Conservation (phyloP, 1,140 invertebrate species). For the Venturia canescens region DNA sequence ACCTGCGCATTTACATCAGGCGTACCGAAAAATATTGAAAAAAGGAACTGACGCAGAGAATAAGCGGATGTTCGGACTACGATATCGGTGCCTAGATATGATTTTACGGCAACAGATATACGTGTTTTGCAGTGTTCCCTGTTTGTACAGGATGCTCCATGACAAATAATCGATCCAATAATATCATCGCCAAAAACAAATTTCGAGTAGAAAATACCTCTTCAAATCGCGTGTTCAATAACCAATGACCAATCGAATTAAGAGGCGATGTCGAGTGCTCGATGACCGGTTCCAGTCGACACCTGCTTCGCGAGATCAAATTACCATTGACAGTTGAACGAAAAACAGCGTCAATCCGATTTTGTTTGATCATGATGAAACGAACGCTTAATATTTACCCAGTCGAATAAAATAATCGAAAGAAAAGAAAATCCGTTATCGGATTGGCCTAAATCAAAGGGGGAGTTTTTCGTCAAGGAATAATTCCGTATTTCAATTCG, state of each 20-base stretch:
- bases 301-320: not conserved
- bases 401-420: too few relatives aligned
- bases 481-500: too few relatives aligned
- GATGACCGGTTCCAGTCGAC: not conserved
- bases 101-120: not conserved
- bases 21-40: not conserved
- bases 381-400: too few relatives aligned
- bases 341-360: too few relatives aligned
- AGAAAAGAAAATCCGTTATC: too few relatives aligned
- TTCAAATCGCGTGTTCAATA: too few relatives aligned
- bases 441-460: too few relatives aligned
- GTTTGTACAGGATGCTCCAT: too few relatives aligned
- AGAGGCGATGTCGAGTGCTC: not conserved
- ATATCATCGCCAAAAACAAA: not conserved
- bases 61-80: not conserved
- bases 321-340: too few relatives aligned
- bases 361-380: too few relatives aligned
- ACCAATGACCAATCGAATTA: too few relatives aligned
- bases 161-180: not conserved
- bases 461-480: too few relatives aligned
- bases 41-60: conserved; percentile 3
- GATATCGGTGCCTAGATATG: not conserved
- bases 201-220: not conserved
- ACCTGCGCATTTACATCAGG: not conserved
- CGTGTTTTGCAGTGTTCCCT: not conserved